Evolutionary conservation across 2,113 vertebrate species (phyloP).

Genomic region (Arvicanthis niloticus): DNA sequence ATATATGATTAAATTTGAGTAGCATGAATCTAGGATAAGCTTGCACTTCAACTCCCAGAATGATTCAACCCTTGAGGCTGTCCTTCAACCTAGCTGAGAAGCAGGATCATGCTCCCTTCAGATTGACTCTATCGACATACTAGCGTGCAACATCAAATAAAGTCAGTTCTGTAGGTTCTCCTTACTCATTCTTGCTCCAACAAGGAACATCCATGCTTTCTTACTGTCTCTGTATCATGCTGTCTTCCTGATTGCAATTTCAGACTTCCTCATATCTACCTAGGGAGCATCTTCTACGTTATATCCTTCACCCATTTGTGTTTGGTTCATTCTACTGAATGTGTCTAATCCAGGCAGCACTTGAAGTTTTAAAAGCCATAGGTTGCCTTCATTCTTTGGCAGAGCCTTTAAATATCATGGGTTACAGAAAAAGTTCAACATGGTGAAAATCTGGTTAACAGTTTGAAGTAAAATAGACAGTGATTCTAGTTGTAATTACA

Average conservation of each 20-base stretch:
- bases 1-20: not conserved
- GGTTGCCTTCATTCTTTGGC: not conserved
- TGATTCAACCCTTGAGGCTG: not conserved
- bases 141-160: not conserved
- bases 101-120: not conserved
- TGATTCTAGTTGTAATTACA: not conserved
- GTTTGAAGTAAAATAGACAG: not conserved
- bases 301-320: not conserved
- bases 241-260: not conserved
- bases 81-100: not conserved
- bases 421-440: not conserved
- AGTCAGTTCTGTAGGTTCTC: not conserved
- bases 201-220: not conserved
- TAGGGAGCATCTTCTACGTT: not conserved
- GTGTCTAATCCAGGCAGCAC: not conserved
- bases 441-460: not conserved
- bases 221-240: not conserved
- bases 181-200: not conserved
- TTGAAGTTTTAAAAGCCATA: not conserved
- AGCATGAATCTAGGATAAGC: not conserved
- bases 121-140: not conserved
- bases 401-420: not conserved
- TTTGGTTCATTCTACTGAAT: not conserved
- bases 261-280: not conserved
- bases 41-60: not conserved